Base-by-base conservation (phyloP, 1,140 invertebrate species). In the Eriocheir sinensis region DNA sequence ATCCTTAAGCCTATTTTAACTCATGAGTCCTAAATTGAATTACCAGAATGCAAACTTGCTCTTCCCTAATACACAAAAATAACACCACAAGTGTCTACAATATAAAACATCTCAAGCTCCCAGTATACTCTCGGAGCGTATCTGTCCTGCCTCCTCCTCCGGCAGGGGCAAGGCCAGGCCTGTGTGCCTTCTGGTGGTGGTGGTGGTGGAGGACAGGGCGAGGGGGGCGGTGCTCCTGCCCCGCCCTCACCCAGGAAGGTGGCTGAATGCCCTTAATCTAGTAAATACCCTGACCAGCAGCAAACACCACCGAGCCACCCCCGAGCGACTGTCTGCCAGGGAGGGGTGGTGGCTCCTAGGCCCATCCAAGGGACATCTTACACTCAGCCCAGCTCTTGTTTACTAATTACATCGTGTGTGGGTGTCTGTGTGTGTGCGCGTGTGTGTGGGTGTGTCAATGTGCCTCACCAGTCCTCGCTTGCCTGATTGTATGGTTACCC, bases 21-120 rank as follows among this genome's bases (percentile, higher is more conserved):
- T 89, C 12, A 80, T 92, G 79, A n/a, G 90, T n/a, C 36, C 60
- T 72, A 79, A 38, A 40, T 80, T 27, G 38, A 40, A 27, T 92
- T 9, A 80, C 38, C 48, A 38, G 30, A 40, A 27, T 60, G 30
- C 90, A 80, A 40, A 80, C 53, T 38, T 27, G 36, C 27, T 40
- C 60, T 48, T 27, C 53, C 48, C 27, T 72, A 12, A 92, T 72
- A 80, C 53, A 92, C 53, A 40, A 40, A 80, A 32, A 36, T 32
- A 44, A 12, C 88, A 89, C 30, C 15, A 89, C 88, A 48, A n/a
- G 60, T n/a, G 27, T 72, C 27, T 72, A 72, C 60, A 1, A 72
- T 72, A 72, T 72, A 72, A 72, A 72, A 72, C 60, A n/a, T n/a
- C 27, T 72, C 60, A 72, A 21, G 60, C 27, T 1, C 0, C 60